Percentiles rank a stretch among this genome's conserved stretches.
These are phyloP conservation scores for Ailurus styani DNA, from an alignment of 2,113 vertebrate species.

Conservation along the genomic window DNA sequence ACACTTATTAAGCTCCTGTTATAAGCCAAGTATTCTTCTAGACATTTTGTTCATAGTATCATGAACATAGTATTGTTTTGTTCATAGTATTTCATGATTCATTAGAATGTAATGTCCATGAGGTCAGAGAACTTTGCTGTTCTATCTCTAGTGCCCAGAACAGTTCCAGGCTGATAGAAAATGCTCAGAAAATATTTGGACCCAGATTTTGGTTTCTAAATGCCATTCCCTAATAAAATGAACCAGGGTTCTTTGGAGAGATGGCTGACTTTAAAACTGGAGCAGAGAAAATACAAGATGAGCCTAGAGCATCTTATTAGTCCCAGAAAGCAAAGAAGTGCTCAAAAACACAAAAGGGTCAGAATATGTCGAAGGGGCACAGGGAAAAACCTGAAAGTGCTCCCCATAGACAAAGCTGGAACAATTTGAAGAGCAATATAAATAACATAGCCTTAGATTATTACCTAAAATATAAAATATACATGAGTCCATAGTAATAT, in stretches of 20 bases:
- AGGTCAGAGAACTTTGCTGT: background rate
- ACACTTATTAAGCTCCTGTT: background rate
- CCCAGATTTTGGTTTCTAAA: background rate
- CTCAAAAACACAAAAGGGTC: background rate
- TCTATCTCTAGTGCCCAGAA: background rate
- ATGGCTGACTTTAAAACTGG: background rate
- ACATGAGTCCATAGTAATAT: background rate
- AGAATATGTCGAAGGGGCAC: background rate
- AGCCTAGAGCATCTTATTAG: background rate
- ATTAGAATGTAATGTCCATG: background rate
- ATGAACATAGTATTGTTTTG: background rate
- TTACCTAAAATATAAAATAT: background rate
- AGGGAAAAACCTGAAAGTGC: background rate
- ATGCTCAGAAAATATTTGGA: background rate
- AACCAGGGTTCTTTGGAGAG: background rate
- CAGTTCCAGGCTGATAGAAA: background rate
- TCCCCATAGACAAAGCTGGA: background rate
- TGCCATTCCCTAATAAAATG: background rate
- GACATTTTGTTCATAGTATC: background rate
- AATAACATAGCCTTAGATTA: background rate
- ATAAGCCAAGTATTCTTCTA: background rate
- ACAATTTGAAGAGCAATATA: background rate
- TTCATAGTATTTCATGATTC: background rate
- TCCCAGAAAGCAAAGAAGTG: background rate
- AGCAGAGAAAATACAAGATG: background rate